phyloP scores from a whole-genome alignment of 2,888 invertebrate genomes.

The Epiblema foenella region DNA sequence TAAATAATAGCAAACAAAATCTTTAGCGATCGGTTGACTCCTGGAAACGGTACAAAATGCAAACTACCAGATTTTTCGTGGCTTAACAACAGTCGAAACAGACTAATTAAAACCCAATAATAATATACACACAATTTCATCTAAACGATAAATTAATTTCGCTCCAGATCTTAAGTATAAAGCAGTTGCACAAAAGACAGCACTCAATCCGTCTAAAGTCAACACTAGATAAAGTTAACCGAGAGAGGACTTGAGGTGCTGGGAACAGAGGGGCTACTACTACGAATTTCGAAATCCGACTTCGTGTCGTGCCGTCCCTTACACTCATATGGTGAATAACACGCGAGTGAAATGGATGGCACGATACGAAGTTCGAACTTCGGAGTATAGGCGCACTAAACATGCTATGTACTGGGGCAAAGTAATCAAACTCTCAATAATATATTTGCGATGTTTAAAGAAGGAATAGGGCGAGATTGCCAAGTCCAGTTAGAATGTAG shows the following conservation, averaged over 20 bases:
- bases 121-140: not conserved
- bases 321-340: no score
- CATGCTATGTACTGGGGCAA: no score
- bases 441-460: not conserved
- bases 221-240: not conserved
- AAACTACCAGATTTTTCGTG: not conserved
- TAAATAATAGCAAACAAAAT: not conserved
- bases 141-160: not conserved
- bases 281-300: no score
- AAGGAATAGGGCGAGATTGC: not conserved
- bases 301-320: no score
- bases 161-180: slow-evolving; percentile 1
- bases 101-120: slow-evolving; percentile 5
- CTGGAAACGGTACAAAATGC: not conserved
- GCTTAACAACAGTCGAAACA: not conserved
- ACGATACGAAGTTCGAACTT: no score
- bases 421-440: no score
- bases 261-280: no score
- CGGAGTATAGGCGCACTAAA: no score
- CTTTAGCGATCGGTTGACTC: not conserved
- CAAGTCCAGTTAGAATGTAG: not conserved
- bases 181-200: not conserved
- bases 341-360: no score
- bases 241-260: not conserved
- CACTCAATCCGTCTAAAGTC: not conserved